Conservation (phyloP, 2,888 invertebrate species). For the Ennomos quercinarius region DNA sequence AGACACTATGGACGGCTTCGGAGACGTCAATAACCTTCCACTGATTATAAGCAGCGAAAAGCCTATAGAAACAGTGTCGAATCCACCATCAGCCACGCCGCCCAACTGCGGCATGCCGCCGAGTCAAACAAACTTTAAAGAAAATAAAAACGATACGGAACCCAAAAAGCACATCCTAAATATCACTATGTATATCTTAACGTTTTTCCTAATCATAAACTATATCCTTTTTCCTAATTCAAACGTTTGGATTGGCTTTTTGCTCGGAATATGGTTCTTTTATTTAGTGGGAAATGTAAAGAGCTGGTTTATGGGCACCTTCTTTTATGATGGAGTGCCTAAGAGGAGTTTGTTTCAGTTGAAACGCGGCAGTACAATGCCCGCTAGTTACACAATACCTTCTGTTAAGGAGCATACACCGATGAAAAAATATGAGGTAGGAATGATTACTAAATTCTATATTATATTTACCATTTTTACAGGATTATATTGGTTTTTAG, state of each 20-base stretch:
- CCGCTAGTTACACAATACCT: slow-evolving; percentile 83
- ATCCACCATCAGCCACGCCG: slow-evolving; percentile 40
- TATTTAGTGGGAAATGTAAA: slow-evolving; percentile 66
- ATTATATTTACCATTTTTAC: too few relatives aligned
- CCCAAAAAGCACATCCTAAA: slow-evolving; percentile 63
- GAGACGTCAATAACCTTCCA: slow-evolving; percentile 56
- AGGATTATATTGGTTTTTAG: too few relatives aligned
- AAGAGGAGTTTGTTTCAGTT: slow-evolving; percentile 57
- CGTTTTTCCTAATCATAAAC: slow-evolving; percentile 66
- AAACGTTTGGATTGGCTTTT: slow-evolving; percentile 75
- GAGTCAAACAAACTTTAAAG: slow-evolving; percentile 59
- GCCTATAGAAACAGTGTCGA: slow-evolving; percentile 44
- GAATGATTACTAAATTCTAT: slow-evolving; percentile 17
- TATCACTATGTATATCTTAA: slow-evolving; percentile 71
- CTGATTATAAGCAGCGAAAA: slow-evolving; percentile 41
- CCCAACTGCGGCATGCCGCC: slow-evolving; percentile 64
- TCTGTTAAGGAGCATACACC: slow-evolving; percentile 87
- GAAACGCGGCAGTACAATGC: slow-evolving; percentile 55
- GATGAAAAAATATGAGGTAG: slow-evolving; percentile 85
- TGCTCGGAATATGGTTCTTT: slow-evolving; percentile 76
- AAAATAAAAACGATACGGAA: slow-evolving; percentile 28
- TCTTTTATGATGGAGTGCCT: slow-evolving; percentile 68
- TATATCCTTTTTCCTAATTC: slow-evolving; percentile 70
- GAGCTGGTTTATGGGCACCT: slow-evolving; percentile 70
- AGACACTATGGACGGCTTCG: slow-evolving; percentile 71